Conservation (phyloP, 2,888 invertebrate genomes). For the Dasypolia templi region DNA sequence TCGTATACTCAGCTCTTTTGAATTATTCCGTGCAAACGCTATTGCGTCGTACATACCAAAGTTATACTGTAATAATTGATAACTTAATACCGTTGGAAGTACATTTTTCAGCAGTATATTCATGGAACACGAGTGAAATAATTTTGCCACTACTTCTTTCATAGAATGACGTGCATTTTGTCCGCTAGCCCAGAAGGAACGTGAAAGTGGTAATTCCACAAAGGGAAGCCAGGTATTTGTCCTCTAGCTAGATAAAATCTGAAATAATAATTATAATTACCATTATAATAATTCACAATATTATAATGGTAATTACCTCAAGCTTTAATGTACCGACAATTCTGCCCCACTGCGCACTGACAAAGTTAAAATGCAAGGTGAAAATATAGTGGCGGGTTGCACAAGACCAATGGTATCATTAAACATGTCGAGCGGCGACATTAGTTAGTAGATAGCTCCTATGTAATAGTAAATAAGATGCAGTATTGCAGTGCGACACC, state of each 20-base stretch:
- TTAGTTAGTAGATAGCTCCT: slow-evolving; percentile 63
- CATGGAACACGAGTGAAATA: slow-evolving; percentile 25
- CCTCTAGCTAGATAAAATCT: slow-evolving; percentile 20
- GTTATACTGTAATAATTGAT: slow-evolving; percentile 69
- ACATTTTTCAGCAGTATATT: slow-evolving; percentile 48
- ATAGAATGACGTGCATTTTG: slow-evolving; percentile 24
- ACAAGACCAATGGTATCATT: slow-evolving; percentile 59
- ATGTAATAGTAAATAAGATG: slow-evolving; percentile 75
- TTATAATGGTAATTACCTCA: slow-evolving; percentile 27
- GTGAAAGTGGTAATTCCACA: slow-evolving; percentile 14
- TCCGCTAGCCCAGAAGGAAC: slow-evolving; percentile 4
- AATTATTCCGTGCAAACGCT: slow-evolving; percentile 69
- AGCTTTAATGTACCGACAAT: slow-evolving; percentile 41
- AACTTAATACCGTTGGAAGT: slow-evolving; percentile 56
- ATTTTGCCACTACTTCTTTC: slow-evolving; percentile 24
- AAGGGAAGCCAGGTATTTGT: slow-evolving; percentile 20
- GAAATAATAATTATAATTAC: slow-evolving; percentile 44
- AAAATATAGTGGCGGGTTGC: slow-evolving; percentile 54
- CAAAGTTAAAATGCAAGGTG: slow-evolving; percentile 58
- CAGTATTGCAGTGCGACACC: slow-evolving; percentile 77
- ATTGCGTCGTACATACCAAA: slow-evolving; percentile 68
- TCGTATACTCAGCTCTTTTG: slow-evolving; percentile 68
- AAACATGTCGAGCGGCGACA: slow-evolving; percentile 51
- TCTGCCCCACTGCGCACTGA: slow-evolving; percentile 28
- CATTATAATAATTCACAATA: slow-evolving; percentile 47